Percentiles rank a stretch among this genome's conserved stretches.
Conservation (phyloP, 2,888 invertebrate genomes). For the Ctenicera cuprea region DNA sequence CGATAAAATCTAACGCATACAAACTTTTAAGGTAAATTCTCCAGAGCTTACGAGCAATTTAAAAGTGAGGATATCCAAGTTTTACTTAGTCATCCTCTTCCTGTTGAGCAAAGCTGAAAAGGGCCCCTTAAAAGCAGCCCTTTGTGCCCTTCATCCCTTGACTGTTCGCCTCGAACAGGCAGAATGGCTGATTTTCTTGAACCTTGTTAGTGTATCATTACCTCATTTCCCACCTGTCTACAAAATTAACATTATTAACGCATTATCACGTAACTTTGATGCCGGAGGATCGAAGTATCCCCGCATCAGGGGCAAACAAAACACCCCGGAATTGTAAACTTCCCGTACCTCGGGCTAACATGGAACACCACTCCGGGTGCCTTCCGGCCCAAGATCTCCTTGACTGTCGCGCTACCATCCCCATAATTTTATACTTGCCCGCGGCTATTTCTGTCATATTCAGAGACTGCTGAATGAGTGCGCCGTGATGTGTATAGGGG, state of each 20-base stretch:
- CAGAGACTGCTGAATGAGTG: conserved; percentile 9
- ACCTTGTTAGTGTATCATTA: conserved; percentile 52
- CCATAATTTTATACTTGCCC: conserved; percentile 49
- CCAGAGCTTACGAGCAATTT: not conserved
- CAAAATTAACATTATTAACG: conserved; percentile 61
- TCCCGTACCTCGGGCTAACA: conserved; percentile 58
- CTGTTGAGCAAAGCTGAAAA: conserved; percentile 7
- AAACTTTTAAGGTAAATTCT: not conserved
- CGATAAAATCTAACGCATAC: not conserved
- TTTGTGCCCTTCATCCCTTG: conserved; percentile 33
- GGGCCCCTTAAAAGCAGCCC: conserved; percentile 9
- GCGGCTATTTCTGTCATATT: conserved; percentile 44
- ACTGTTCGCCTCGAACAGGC: conserved; percentile 28
- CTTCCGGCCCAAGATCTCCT: conserved; percentile 55
- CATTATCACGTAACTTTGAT: conserved; percentile 61
- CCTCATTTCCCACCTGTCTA: conserved; percentile 57
- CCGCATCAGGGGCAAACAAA: conserved; percentile 46
- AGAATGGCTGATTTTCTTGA: conserved; percentile 41
- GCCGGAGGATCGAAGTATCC: conserved; percentile 50
- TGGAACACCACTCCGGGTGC: conserved; percentile 60
- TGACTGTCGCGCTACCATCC: conserved; percentile 47
- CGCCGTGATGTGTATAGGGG: conserved; percentile 12
- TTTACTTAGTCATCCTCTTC: conserved; percentile 25
- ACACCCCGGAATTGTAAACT: conserved; percentile 54
- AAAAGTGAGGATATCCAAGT: conserved; percentile 2